These are phyloP conservation scores for Typhlomys cinereus DNA, from an alignment of 2,113 vertebrate species.

Conservation along the genomic window DNA sequence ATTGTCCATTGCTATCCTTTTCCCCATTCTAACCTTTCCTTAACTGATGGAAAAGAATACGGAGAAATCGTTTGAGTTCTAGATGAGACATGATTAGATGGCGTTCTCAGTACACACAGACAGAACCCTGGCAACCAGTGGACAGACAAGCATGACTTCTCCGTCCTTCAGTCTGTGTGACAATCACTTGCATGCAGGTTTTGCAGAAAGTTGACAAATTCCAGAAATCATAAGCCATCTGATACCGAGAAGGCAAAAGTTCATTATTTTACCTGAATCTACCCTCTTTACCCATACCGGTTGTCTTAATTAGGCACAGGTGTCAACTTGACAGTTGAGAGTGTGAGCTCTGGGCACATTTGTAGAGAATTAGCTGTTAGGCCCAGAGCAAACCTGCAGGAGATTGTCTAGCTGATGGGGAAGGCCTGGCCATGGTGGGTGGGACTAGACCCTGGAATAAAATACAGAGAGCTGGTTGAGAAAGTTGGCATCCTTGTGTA, in stretches of 20 bases:
- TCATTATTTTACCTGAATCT: not conserved
- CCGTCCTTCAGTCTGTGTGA: not conserved
- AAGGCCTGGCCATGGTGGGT: no score
- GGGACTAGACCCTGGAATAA: no score
- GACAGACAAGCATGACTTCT: not conserved
- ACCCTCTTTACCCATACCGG: no score
- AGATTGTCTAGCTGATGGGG: no score
- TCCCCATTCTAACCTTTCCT: not conserved
- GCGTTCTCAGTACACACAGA: not conserved
- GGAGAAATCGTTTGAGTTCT: not conserved
- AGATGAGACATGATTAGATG: not conserved
- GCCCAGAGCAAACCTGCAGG: no score
- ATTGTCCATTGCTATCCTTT: not conserved
- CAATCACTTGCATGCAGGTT: not conserved
- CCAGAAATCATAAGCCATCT: not conserved
- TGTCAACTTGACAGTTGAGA: no score
- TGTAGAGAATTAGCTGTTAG: no score
- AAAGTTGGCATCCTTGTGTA: no score
- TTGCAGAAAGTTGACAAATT: conserved; percentile 20
- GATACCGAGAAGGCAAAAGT: not conserved
- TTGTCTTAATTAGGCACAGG: no score
- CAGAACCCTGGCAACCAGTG: not conserved
- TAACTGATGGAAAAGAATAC: not conserved
- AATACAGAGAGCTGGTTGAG: no score
- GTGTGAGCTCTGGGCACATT: no score